Evolutionary conservation across 2,113 vertebrate genomes (phyloP).

Genomic region (Pithys albifrons): DNA sequence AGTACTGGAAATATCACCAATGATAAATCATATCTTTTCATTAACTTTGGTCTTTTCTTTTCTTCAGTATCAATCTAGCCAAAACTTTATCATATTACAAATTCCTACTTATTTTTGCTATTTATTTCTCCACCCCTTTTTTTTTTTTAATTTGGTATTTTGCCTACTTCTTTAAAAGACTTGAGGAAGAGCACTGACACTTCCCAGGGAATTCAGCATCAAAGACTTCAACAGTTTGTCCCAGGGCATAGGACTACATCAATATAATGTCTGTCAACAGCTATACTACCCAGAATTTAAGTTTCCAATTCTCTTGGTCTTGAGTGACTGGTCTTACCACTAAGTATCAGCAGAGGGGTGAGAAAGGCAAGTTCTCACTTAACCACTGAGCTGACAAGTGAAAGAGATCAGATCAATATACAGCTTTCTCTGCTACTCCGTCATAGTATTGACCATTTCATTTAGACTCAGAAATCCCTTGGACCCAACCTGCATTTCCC

Average conservation of each 20-base stretch:
- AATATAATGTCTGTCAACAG: background rate
- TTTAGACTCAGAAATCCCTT: background rate
- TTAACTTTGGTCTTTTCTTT: constrained; percentile 42
- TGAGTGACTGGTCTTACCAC: background rate
- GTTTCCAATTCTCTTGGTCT: background rate
- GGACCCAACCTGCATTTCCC: background rate
- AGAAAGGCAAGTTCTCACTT: background rate
- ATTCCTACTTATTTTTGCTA: constrained; percentile 11
- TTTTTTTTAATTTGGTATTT: background rate
- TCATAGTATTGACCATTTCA: background rate
- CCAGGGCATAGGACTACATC: background rate
- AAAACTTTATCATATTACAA: constrained; percentile 40
- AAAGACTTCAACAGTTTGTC: background rate
- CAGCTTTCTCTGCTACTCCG: background rate
- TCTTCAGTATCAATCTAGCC: background rate
- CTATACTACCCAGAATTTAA: background rate
- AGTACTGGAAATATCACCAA: constrained; percentile 48
- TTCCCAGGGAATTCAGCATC: background rate
- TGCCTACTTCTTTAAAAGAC: background rate
- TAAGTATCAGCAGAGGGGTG: background rate
- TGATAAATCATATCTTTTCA: constrained; percentile 73
- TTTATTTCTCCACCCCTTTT: background rate
- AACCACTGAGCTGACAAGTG: background rate
- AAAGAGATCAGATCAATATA: background rate
- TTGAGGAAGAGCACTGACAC: background rate